These are phyloP conservation scores for Pelosia muscerda DNA, from an alignment of 2,888 invertebrate genomes.

Conservation along the genomic window DNA sequence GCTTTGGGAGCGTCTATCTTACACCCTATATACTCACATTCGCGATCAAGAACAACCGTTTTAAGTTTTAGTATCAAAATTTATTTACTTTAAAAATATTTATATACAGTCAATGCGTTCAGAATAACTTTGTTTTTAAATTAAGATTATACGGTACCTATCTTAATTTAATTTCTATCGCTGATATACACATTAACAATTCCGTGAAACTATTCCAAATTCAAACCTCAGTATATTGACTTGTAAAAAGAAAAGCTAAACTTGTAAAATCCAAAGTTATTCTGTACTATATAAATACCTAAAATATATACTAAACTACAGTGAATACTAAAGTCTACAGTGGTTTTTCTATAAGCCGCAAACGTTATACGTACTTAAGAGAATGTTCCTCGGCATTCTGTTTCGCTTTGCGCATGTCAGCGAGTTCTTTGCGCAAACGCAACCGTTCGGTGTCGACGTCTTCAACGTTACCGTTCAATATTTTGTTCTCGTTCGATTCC, in stretches of 20 bases:
- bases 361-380: slow-evolving; percentile 80
- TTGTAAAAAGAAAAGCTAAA: background rate
- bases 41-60: slow-evolving; percentile 1
- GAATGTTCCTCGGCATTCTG: slow-evolving; percentile 87
- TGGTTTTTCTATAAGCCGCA: slow-evolving; percentile 21
- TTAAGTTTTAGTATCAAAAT: background rate
- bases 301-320: slow-evolving; percentile 13
- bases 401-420: slow-evolving; percentile 86
- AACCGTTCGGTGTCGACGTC: slow-evolving; percentile 83
- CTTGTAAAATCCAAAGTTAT: background rate
- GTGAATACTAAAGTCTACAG: slow-evolving; percentile 23
- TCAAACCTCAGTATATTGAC: background rate
- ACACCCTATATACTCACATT: too few relatives aligned
- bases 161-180: too few relatives aligned
- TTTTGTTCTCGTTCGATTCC: slow-evolving; percentile 70
- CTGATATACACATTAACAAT: background rate
- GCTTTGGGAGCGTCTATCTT: too few relatives aligned
- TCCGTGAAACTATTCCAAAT: background rate
- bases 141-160: background rate
- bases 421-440: slow-evolving; percentile 86
- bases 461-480: slow-evolving; percentile 73
- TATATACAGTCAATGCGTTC: background rate
- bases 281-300: background rate
- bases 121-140: background rate
- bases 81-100: background rate